Conservation (phyloP, 1,140 invertebrate genomes). For the Trichoplusia ni region DNA sequence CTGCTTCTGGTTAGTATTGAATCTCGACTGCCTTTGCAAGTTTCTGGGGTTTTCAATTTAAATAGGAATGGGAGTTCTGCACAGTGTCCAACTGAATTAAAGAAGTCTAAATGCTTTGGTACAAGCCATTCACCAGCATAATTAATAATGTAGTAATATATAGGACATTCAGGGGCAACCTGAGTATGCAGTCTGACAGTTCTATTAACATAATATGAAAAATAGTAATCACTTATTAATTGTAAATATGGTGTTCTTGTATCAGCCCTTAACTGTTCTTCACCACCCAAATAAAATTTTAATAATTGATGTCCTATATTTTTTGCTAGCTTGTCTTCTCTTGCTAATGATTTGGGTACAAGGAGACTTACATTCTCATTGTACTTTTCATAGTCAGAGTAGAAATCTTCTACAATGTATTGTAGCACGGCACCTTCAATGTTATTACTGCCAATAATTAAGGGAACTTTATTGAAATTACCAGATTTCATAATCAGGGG, state of each 20-base stretch:
- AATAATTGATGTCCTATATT: constrained; percentile 59
- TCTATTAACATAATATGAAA: constrained; percentile 66
- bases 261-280: constrained; percentile 48
- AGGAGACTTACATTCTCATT: constrained; percentile 56
- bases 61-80: constrained; percentile 66
- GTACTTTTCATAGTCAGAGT: constrained; percentile 58
- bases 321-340: constrained; percentile 46
- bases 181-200: constrained; percentile 59
- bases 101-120: constrained; percentile 48
- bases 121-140: constrained; percentile 64
- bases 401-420: constrained; percentile 53
- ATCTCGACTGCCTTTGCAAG: constrained; percentile 60
- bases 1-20: constrained; percentile 60
- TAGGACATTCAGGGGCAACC: constrained; percentile 52
- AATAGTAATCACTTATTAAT: constrained; percentile 68
- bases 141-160: constrained; percentile 70
- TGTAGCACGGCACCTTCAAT: constrained; percentile 55
- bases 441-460: constrained; percentile 71
- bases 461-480: constrained; percentile 68
- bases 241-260: constrained; percentile 63
- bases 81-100: constrained; percentile 58
- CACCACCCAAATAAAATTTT: constrained; percentile 61
- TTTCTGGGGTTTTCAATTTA: constrained; percentile 44
- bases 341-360: constrained; percentile 55
- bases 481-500: constrained; percentile 62